Base-by-base conservation (phyloP, 2,113 vertebrate genomes). In the Notothenia rossii region DNA sequence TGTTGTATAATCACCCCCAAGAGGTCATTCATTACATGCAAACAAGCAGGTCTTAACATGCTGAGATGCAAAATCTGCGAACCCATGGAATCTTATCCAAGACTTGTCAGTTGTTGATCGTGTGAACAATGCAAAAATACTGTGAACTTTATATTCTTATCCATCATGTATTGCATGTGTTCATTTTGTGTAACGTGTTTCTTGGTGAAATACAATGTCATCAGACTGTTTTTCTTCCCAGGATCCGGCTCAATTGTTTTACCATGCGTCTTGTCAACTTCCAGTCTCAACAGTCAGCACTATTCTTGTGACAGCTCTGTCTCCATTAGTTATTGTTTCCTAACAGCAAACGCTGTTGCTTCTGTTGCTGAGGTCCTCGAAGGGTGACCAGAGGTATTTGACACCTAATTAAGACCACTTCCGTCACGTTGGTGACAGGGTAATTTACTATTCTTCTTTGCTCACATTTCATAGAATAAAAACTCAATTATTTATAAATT, bases 251-350 rank as follows among this genome's bases (percentile, higher is more conserved):
- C 15, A 50, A 17, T 36, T 40, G 55, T 49, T 33, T 40, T 40
- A 40, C 36, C 36, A 29, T 3, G 7, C 68, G 36, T 72, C 56
- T 51, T 61, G 36, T 81, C 49, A 25, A 17, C 59, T 36, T 66
- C 12, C 51, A 50, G 4, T 10, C 48, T 33, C 17, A 6, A 15
- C 22, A 73, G 71, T 81, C 77, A 54, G 25, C 77, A 74, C 33
- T 22, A 62, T 69, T 46, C 51, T 55, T 33, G 13, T 43, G 62
- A 81, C 85, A 75, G 22, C 58, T 49, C 15, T 18, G 3, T 29
- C 20, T 70, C 14, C 45, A 10, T 59, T 70, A 58, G 33, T 81
- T 79, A 69, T 83, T 63, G 55, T 77, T 89, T 89, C 78, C 85
- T 25, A 25, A 0, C 29, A 29, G 29, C 5, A 71, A 74, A 71